Percentiles rank a stretch among this genome's conserved stretches.
phyloP scores from a whole-genome alignment of 2,113 vertebrate species.

The Eudorcas thomsonii region DNA sequence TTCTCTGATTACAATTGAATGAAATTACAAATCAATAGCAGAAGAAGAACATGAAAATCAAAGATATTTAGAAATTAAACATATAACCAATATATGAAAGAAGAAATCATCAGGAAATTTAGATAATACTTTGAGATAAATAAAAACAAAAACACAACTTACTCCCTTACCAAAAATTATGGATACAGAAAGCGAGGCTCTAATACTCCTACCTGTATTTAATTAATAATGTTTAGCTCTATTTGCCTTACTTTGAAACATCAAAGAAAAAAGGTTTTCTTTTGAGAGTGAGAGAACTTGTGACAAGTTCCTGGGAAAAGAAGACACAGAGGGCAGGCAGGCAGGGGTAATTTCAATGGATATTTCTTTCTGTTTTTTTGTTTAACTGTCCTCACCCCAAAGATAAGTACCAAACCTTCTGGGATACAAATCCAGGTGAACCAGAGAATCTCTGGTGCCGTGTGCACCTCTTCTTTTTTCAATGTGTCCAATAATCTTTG shows the following conservation, averaged over 20 bases:
- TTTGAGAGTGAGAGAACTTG: not conserved
- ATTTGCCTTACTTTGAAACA: not conserved
- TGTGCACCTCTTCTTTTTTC: not conserved
- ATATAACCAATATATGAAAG: not conserved
- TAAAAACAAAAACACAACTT: not conserved
- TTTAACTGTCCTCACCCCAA: not conserved
- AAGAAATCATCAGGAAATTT: not conserved
- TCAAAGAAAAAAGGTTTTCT: not conserved
- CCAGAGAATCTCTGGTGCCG: conserved; percentile 1
- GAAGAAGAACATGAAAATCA: not conserved
- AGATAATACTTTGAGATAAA: not conserved
- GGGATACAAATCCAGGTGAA: fast-evolving
- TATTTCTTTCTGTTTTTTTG: not conserved
- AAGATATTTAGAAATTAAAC: not conserved
- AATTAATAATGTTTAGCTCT: not conserved
- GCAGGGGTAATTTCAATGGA: not conserved
- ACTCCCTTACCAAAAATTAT: not conserved
- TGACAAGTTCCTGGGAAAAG: not conserved
- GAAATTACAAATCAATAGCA: not conserved
- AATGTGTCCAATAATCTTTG: not conserved
- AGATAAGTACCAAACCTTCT: not conserved
- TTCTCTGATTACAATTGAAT: not conserved
- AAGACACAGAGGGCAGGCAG: fast-evolving
- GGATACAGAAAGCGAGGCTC: not conserved
- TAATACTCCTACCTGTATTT: not conserved